Base-by-base conservation (phyloP, 2,113 vertebrate species). In the Phocoena sinus region DNA sequence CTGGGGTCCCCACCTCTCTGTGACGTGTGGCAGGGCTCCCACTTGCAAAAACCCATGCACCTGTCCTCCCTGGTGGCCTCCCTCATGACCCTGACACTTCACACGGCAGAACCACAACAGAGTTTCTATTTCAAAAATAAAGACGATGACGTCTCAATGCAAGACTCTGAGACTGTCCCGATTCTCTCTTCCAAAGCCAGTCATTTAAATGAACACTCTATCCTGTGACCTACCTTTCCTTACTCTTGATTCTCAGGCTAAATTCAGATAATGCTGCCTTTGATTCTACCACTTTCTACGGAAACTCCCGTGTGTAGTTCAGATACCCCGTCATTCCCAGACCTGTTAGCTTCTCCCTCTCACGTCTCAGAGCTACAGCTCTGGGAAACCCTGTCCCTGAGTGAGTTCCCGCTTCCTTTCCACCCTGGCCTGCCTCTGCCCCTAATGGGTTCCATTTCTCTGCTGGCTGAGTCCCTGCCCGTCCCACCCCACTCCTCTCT, bases 71-170 rank as follows among this genome's bases (percentile, higher is more conserved):
- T 21, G 21, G 44, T n/a, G 67, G 23, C 84, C n/a, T n/a, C 12
- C 21, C 10, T 36, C 25, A 21, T 5, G 47, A 53, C 58, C 56
- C 74, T 50, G 25, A 44, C 38, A 81, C 41, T 13, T 82, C 50
- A 36, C 44, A 33, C 17, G 70, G 50, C 4, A 91, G 44, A 81
- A 77, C 17, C 50, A 68, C 38, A 67, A n/a, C 38, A 56, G 44
- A 89, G 21, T 71, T 89, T 93, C 62, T 62, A 76, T 79, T 92
- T 92, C 21, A 77, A 89, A 89, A 87, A 53, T 10, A 89, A 93
- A 76, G 36, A 65, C 12, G 15, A 67, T 31, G 58, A 62, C 50
- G 26, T 87, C 36, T 58, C 83, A 93, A 28, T 2, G 13, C 18
- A 80, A 84, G 44, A 81, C 47, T 87, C 79, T 62, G 41, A 82